Evolutionary conservation across 2,888 invertebrate species (phyloP).

Genomic region (Acheta domesticus): DNA sequence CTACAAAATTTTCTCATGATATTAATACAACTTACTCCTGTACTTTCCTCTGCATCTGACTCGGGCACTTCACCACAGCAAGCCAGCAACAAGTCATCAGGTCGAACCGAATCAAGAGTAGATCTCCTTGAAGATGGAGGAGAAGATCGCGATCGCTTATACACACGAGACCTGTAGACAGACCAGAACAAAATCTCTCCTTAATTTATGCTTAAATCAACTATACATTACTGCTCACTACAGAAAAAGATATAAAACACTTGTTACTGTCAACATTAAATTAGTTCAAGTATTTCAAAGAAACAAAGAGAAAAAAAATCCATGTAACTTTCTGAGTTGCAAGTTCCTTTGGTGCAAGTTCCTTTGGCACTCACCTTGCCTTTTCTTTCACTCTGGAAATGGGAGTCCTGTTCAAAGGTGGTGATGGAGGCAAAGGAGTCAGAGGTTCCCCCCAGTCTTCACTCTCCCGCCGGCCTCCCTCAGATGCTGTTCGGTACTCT

Average conservation of each 20-base stretch:
- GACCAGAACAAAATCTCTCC: constrained; percentile 35
- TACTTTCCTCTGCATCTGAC: constrained; percentile 42
- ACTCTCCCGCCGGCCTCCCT: constrained; percentile 71
- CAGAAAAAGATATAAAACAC: too few species aligned
- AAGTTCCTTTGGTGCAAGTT: not conserved
- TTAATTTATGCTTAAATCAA: not conserved
- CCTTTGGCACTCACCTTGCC: constrained; percentile 48
- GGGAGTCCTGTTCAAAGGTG: constrained; percentile 59
- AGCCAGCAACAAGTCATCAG: constrained; percentile 55
- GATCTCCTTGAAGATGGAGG: constrained; percentile 57
- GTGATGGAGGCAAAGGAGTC: constrained; percentile 58
- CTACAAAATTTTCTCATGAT: too few species aligned
- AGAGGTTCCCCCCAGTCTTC: constrained; percentile 73
- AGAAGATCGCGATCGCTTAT: constrained; percentile 60
- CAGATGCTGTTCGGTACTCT: constrained; percentile 82
- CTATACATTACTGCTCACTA: too few species aligned
- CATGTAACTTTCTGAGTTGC: too few species aligned
- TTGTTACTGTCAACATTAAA: too few species aligned
- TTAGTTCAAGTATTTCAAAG: too few species aligned
- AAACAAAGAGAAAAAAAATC: too few species aligned
- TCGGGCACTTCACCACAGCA: constrained; percentile 43
- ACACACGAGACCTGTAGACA: constrained; percentile 46
- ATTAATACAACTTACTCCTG: constrained; percentile 29
- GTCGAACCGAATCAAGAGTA: constrained; percentile 49
- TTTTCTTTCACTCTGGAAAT: constrained; percentile 63